Evolutionary conservation across 2,888 invertebrate species (phyloP).

Genomic region (Leucophenga montana): DNA sequence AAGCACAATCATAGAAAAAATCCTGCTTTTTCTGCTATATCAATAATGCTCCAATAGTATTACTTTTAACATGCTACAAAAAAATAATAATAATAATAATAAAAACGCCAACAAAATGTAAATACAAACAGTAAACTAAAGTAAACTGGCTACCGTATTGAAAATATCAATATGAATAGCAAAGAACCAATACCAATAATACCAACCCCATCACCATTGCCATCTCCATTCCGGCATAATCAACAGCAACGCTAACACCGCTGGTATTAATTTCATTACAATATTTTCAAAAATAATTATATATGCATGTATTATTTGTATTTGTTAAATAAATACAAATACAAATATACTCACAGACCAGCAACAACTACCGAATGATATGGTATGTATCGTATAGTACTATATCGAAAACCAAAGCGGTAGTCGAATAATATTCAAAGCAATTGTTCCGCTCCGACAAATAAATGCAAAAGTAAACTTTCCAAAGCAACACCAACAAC

Average conservation of each 20-base stretch:
- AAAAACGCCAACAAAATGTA: background rate
- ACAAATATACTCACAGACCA: background rate
- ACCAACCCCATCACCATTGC: slow-evolving; percentile 24
- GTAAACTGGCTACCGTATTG: slow-evolving; percentile 18
- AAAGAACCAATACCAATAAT: background rate
- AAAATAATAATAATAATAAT: no score
- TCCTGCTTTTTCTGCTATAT: no score
- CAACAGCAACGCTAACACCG: slow-evolving; percentile 38
- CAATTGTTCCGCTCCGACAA: slow-evolving; percentile 22
- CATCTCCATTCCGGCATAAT: slow-evolving; percentile 32
- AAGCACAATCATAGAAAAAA: background rate
- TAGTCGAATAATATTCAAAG: slow-evolving; percentile 39
- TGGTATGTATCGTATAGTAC: no score
- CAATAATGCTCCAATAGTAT: no score
- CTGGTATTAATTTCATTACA: slow-evolving; percentile 52
- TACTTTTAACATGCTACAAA: background rate
- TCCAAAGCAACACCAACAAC: slow-evolving; percentile 45
- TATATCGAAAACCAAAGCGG: slow-evolving; percentile 51
- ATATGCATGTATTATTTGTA: slow-evolving; percentile 64
- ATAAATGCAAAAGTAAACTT: slow-evolving; percentile 65
- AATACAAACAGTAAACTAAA: background rate
- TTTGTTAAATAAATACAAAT: slow-evolving; percentile 64
- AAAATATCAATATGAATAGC: background rate
- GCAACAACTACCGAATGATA: slow-evolving; percentile 19
- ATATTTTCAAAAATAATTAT: slow-evolving; percentile 68